phyloP scores from a whole-genome alignment of 2,113 vertebrate species.

The Ahaetulla prasina region DNA sequence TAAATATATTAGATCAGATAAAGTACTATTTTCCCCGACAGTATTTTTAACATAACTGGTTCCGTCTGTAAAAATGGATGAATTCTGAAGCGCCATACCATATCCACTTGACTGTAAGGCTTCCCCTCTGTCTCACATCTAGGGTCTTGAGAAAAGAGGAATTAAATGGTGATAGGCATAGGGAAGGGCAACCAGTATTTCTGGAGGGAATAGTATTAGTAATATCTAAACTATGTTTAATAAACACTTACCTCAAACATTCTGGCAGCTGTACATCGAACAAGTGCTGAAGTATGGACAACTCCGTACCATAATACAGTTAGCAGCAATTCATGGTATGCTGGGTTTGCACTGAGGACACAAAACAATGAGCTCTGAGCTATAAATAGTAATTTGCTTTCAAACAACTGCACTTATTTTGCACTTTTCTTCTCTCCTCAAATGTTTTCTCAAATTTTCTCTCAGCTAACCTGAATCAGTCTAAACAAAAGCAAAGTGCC shows the following conservation, averaged over 20 bases:
- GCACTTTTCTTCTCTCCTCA: not conserved
- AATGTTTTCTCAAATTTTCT: not conserved
- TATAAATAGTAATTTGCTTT: not conserved
- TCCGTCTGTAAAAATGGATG: not conserved
- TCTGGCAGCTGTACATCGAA: conserved; percentile 93
- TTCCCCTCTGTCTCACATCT: not conserved
- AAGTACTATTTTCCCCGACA: not conserved
- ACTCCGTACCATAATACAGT: conserved; percentile 98
- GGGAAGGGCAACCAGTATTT: not conserved
- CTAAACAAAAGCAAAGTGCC: not conserved
- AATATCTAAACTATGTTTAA: not conserved
- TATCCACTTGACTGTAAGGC: not conserved
- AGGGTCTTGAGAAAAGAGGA: not conserved
- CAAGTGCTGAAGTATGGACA: conserved; percentile 95
- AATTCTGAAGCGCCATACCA: not conserved
- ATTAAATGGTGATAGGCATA: not conserved
- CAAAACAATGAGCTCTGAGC: conserved; percentile 19
- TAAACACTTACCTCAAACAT: conserved; percentile 92
- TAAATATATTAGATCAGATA: not conserved
- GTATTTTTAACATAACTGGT: not conserved
- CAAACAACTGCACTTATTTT: not conserved
- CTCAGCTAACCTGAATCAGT: not conserved
- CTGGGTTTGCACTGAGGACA: conserved; percentile 87
- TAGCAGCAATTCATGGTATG: conserved; percentile 91
- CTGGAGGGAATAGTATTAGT: not conserved